Conservation (phyloP, 2,888 invertebrate species). For the Prosopocoilus inquinatus region DNA sequence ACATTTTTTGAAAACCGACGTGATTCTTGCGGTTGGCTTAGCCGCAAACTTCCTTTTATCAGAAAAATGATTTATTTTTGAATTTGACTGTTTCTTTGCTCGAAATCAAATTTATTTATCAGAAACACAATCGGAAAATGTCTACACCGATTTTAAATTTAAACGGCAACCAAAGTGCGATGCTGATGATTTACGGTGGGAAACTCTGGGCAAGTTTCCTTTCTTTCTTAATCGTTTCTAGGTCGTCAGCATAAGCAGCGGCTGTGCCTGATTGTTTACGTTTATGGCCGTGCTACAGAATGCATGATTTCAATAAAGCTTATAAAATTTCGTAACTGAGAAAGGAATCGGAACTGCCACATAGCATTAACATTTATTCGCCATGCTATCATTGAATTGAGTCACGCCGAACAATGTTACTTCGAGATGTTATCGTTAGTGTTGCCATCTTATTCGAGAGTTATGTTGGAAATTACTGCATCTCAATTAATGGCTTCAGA, state of each 20-base stretch:
- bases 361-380: conserved; percentile 15
- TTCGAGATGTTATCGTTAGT: neutral
- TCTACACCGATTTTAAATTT: too few species aligned
- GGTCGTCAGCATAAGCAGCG: neutral
- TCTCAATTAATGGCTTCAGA: too few species aligned
- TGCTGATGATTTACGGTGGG: too few species aligned
- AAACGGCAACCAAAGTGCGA: too few species aligned
- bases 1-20: too few species aligned
- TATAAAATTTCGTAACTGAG: conserved; percentile 10
- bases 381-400: neutral
- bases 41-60: too few species aligned
- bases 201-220: neutral
- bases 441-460: neutral
- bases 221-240: conserved; percentile 2
- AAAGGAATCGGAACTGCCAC: conserved; percentile 16
- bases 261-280: conserved; percentile 3
- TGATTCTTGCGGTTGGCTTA: too few species aligned
- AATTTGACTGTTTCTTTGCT: too few species aligned
- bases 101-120: too few species aligned
- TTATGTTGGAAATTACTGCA: neutral
- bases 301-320: conserved; percentile 2
- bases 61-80: too few species aligned
- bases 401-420: neutral
- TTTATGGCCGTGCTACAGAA: conserved; percentile 1
- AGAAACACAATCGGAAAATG: too few species aligned